Evolutionary conservation across 1,140 invertebrate species (phyloP), one percentile per base, ranked within the genome.

Genomic region (Zaprionus tsacasi): DNA sequence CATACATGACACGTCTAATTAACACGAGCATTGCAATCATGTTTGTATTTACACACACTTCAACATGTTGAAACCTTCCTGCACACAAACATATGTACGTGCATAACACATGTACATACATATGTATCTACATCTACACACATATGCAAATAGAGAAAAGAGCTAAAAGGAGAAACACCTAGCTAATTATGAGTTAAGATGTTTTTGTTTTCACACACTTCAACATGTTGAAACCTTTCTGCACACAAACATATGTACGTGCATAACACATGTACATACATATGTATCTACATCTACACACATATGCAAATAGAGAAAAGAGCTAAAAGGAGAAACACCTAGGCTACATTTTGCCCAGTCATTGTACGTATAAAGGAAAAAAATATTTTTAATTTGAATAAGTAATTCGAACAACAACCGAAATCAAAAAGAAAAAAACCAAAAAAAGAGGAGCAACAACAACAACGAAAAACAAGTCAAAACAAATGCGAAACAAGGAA

Each of bases 301-400:
- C 15, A 36, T 52, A 73, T 73, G 50, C 45, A 55, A 55, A 74
- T 69, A 64, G 54, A 33, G 76, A 43, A 63, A 43, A 52, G 72
- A 58, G 66, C 35, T 50, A 68, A 58, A 54, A 63, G 57, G 75
- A 56, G 63, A 76, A 70, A 73, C 66, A 68, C 52, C 61, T 45
- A 15, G 65, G 48, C 74, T 56, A 76, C 55, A 72, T 71, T 76
- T 81, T 87, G 79, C 61, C 56, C 80, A 91, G 87, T 90, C 87
- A 90, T 88, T 85, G 82, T 76, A 56, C 68, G 68, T 55, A 55
- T 61, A 64, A 58, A 73, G 54, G 57, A 58, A 75, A 70, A 70
- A 76, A 83, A 76, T 79, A 79, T 87, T 90, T 90, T 90, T 90
- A 91, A 90, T 90, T 90, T 90, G 88, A 91, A 87, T 87, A 87